phyloP scores from a whole-genome alignment of 2,113 vertebrate genomes.

The Charina bottae region DNA sequence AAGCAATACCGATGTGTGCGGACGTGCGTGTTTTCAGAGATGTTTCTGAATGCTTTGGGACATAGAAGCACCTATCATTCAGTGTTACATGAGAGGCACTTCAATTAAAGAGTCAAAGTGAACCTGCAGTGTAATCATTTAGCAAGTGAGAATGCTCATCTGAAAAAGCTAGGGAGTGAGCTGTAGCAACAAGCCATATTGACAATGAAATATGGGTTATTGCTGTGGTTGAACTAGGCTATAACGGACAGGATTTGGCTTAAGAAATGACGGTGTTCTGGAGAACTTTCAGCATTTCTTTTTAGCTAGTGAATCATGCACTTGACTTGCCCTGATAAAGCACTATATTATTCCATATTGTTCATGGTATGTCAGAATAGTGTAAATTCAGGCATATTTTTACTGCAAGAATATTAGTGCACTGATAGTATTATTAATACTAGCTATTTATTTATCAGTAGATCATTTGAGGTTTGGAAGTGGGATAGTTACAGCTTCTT shows the following conservation, averaged over 20 bases:
- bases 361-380: neutral
- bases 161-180: neutral
- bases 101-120: conserved; percentile 19
- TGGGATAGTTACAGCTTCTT: neutral
- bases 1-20: conserved; percentile 47
- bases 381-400: neutral
- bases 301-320: neutral
- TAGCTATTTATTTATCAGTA: neutral
- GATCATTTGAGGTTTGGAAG: neutral
- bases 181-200: neutral
- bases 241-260: neutral
- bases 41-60: conserved; percentile 60
- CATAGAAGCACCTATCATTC: conserved; percentile 49
- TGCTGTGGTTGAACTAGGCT: neutral
- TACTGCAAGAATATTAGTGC: neutral
- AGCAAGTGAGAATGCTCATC: conserved; percentile 45
- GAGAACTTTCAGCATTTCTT: neutral
- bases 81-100: conserved; percentile 38
- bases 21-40: conserved; percentile 37
- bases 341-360: neutral
- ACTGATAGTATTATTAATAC: neutral
- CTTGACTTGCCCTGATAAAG: neutral
- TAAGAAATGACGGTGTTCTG: neutral
- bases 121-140: conserved; percentile 55
- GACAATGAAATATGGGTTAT: neutral